Evolutionary conservation across 1,140 invertebrate genomes (phyloP).

Genomic region (Probaryconus sp.): DNA sequence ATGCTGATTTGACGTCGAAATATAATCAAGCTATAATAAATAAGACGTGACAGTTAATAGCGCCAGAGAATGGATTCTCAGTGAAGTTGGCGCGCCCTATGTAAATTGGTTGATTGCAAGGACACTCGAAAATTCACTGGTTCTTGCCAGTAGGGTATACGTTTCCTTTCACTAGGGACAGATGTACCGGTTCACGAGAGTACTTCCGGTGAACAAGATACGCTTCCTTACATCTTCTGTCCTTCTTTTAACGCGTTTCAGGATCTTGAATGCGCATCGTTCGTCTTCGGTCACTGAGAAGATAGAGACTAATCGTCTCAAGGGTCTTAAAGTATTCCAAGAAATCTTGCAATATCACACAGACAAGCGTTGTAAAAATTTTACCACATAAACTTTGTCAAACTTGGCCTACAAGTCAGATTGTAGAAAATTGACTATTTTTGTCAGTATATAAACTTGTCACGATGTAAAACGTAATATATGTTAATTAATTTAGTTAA

Average conservation of each 20-base stretch:
- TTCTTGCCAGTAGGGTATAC: slow-evolving; percentile 48
- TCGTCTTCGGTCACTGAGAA: too few species aligned
- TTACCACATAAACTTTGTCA: too few species aligned
- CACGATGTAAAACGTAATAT: too few species aligned
- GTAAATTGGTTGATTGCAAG: slow-evolving; percentile 51
- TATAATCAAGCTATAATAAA: slow-evolving; percentile 29
- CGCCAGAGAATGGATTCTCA: slow-evolving; percentile 45
- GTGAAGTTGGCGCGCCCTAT: slow-evolving; percentile 36
- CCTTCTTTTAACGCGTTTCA: slow-evolving; percentile 16
- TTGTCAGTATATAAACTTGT: too few species aligned
- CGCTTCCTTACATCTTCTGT: slow-evolving; percentile 32
- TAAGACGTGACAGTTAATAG: slow-evolving; percentile 15
- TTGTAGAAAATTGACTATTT: too few species aligned
- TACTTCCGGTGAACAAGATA: slow-evolving; percentile 54
- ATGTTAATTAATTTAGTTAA: too few species aligned
- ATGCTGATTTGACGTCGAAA: slow-evolving; percentile 35
- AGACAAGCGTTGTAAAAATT: too few species aligned
- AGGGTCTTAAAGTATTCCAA: neutral
- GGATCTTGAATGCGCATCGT: slow-evolving; percentile 27
- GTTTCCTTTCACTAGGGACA: slow-evolving; percentile 45
- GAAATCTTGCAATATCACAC: too few species aligned
- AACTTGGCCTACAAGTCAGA: too few species aligned
- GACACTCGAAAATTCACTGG: slow-evolving; percentile 33
- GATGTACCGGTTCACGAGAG: slow-evolving; percentile 46
- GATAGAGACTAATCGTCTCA: too few species aligned